Evolutionary conservation across 2,797 vertebrate species (phyloP), one percentile per base, ranked within the genome.

Genomic region (Periophthalmus magnuspinnatus): DNA sequence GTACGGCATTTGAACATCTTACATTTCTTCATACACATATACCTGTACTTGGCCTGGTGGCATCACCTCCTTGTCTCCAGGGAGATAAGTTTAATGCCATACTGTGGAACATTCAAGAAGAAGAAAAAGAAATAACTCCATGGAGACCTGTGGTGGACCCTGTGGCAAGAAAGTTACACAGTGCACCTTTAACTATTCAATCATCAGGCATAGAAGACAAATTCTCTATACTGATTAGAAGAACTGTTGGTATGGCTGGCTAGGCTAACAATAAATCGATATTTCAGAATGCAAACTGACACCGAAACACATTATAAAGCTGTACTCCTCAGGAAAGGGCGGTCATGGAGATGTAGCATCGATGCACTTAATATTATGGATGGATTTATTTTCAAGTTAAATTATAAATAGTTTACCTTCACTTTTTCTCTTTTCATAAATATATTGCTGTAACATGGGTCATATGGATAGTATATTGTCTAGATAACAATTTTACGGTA

Each of bases 311-410:
- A 77, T 80, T 76, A 75, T 21, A 72, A 59, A 81, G 71, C 79
- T 81, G 78, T 73, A 78, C 86, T 84, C 71, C 81, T 88, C 84
- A 87, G 86, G 84, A 90, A 85, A 21, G 74, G 83, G 76, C 77
- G 71, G 83, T 83, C 71, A 22, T 8, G 70, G 36, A 72, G 72
- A 85, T 86, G 88, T 91, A 88, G 85, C 83, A 74, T 88, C 81
- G 66, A 72, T 79, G 69, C 80, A 76, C 55, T 76, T 45, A 75
- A 57, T 70, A 57, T 78, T 19, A 83, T 28, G 47, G 38, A 52
- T 62, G 61, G 50, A 36, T 57, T 57, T 57, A 16, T 57, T 28
- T 54, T 54, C 52, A 11, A 52, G 50, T 21, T 21, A n/a, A 21
- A 55, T 55, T 57, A 32, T 57, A 57, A 32, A 32, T 24, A 57